Conservation (phyloP, 2,797 vertebrate species). For the Enteromius trimaculatus region DNA sequence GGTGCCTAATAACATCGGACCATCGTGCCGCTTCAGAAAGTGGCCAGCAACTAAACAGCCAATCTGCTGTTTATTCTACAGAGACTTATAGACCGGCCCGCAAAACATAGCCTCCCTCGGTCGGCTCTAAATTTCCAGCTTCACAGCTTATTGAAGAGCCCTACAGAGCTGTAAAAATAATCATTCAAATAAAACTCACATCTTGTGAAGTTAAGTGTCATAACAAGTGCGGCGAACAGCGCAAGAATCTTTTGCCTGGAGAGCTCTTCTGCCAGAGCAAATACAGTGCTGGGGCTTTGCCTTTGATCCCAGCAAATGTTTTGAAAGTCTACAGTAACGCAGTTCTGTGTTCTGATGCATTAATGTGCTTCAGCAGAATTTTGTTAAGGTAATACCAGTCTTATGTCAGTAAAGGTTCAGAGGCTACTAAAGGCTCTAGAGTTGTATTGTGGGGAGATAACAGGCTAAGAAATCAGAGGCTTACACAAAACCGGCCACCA, state of each 20-base stretch:
- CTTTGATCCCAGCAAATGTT: slow-evolving; percentile 37
- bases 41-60: slow-evolving; percentile 42
- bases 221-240: slow-evolving; percentile 46
- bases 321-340: slow-evolving; percentile 30
- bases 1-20: slow-evolving; percentile 52
- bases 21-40: slow-evolving; percentile 40
- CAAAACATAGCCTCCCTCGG: slow-evolving; percentile 40
- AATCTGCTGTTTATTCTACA: slow-evolving; percentile 48
- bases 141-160: slow-evolving; percentile 49
- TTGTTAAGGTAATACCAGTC: slow-evolving; percentile 10
- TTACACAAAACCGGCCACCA: neutral
- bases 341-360: slow-evolving; percentile 22
- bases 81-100: slow-evolving; percentile 42
- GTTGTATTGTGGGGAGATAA: slow-evolving; percentile 4
- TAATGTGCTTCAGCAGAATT: slow-evolving; percentile 2
- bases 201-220: slow-evolving; percentile 51
- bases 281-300: slow-evolving; percentile 26
- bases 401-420: slow-evolving; percentile 20
- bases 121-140: slow-evolving; percentile 46
- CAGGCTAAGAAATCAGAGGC: neutral
- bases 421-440: slow-evolving; percentile 13
- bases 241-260: slow-evolving; percentile 48
- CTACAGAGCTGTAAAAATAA: slow-evolving; percentile 52
- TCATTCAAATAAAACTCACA: slow-evolving; percentile 52
- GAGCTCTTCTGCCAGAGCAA: slow-evolving; percentile 42